These are phyloP conservation scores for Penaeus japonicus DNA, from an alignment of 1,140 invertebrate genomes.

Conservation along the genomic window DNA sequence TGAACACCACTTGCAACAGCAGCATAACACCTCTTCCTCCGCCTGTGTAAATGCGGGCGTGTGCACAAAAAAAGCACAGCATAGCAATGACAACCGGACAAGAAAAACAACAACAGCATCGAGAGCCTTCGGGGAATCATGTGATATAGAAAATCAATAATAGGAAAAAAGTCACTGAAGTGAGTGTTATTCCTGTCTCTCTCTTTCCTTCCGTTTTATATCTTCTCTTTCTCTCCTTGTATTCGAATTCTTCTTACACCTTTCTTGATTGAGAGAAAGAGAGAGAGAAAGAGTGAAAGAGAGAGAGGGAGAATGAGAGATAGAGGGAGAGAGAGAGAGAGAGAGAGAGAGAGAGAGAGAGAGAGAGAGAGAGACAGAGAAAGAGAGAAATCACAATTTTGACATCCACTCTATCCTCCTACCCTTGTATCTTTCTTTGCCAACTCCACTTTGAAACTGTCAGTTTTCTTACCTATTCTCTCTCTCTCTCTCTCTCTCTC, in stretches of 20 bases:
- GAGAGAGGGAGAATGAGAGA: not conserved
- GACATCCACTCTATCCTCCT: not conserved
- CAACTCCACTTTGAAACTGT: not conserved
- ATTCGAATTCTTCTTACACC: not conserved
- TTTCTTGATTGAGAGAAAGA: not conserved
- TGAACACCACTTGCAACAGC: too few relatives aligned
- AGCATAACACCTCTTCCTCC: too few relatives aligned
- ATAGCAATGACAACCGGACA: too few relatives aligned
- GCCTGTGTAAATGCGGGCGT: too few relatives aligned
- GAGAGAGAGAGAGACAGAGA: not conserved
- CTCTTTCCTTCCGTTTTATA: not conserved
- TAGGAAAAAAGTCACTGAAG: too few relatives aligned
- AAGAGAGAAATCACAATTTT: not conserved
- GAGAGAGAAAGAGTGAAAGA: not conserved
- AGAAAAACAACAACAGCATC: too few relatives aligned
- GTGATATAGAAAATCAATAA: too few relatives aligned
- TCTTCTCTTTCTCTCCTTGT: slow-evolving; percentile 12
- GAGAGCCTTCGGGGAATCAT: too few relatives aligned
- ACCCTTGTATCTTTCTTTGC: not conserved
- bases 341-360: not conserved
- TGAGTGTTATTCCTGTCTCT: not conserved
- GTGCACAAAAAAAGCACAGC: too few relatives aligned
- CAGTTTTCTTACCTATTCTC: not conserved
- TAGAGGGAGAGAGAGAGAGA: not conserved
- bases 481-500: not conserved